These are phyloP conservation scores for Myotis yumanensis DNA, from an alignment of 2,113 vertebrate species.

Conservation along the genomic window DNA sequence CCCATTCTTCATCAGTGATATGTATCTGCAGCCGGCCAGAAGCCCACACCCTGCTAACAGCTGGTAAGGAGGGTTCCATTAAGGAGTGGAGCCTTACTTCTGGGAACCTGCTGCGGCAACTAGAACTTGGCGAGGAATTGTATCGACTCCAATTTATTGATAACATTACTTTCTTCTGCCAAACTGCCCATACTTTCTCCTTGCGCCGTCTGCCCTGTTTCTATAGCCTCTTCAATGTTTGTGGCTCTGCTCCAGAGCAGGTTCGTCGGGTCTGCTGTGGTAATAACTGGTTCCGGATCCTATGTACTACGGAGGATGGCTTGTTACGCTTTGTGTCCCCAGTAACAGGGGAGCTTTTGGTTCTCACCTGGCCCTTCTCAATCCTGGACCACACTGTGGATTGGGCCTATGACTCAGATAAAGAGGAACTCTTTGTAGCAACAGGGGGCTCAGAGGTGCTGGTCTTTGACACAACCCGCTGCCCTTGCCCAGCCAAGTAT, in stretches of 20 bases:
- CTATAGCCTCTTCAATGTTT: constrained; percentile 77
- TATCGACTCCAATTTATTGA: constrained; percentile 66
- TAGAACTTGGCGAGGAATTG: constrained; percentile 68
- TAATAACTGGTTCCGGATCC: constrained; percentile 65
- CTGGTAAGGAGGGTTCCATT: constrained; percentile 76
- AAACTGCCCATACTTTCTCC: constrained; percentile 70
- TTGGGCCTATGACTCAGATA: constrained; percentile 77
- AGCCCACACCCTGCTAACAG: constrained; percentile 77
- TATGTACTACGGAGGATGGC: constrained; percentile 75
- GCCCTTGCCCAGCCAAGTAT: constrained; percentile 79
- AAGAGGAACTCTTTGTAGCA: constrained; percentile 79
- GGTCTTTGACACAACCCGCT: constrained; percentile 77
- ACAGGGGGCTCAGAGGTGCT: constrained; percentile 76
- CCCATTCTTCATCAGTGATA: constrained; percentile 68
- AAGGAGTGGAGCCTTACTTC: constrained; percentile 81
- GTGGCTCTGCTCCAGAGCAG: constrained; percentile 65
- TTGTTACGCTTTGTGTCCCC: constrained; percentile 78
- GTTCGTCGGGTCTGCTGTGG: constrained; percentile 65
- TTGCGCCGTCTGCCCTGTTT: constrained; percentile 72
- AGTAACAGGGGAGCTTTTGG: constrained; percentile 75
- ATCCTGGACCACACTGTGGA: constrained; percentile 75
- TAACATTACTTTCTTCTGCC: constrained; percentile 72
- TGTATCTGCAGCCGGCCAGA: constrained; percentile 64
- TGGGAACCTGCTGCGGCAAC: constrained; percentile 71
- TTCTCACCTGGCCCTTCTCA: constrained; percentile 80